phyloP scores from a whole-genome alignment of 23 tunicate species.

The Clavelina lepadiformis region DNA sequence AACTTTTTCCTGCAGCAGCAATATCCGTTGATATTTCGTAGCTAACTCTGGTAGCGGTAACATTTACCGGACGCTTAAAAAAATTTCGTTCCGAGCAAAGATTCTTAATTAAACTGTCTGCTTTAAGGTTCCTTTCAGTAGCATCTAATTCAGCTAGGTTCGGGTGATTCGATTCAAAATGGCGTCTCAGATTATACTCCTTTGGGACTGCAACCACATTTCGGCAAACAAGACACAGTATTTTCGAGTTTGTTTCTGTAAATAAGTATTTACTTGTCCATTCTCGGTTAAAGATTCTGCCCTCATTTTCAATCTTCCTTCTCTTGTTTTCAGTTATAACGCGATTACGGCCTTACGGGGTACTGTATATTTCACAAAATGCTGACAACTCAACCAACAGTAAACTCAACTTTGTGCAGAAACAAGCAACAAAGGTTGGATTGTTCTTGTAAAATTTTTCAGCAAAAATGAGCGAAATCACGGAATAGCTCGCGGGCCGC shows the following conservation, averaged over 20 bases:
- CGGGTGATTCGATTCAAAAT: constrained; percentile 17
- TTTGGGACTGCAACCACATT: constrained; percentile 13
- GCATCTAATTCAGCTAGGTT: constrained; percentile 15
- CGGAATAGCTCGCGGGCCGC: too few species aligned
- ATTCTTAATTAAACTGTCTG: background rate
- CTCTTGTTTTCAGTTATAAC: too few species aligned
- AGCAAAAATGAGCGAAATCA: too few species aligned
- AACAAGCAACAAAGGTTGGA: too few species aligned
- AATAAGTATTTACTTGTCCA: constrained; percentile 14
- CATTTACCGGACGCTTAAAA: constrained; percentile 10
- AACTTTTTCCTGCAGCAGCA: constrained; percentile 7
- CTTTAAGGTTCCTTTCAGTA: constrained; percentile 8
- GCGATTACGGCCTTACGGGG: too few species aligned
- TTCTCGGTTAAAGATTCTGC: constrained; percentile 7
- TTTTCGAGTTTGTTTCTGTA: background rate
- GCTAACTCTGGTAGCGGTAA: constrained; percentile 5
- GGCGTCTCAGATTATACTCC: constrained; percentile 18
- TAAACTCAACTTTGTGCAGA: too few species aligned
- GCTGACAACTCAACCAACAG: too few species aligned
- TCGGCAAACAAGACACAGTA: constrained; percentile 14
- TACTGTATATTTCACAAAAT: too few species aligned
- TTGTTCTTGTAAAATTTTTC: too few species aligned
- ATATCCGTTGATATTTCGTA: constrained; percentile 8
- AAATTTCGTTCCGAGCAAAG: constrained; percentile 6
- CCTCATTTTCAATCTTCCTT: background rate